Percentiles rank a stretch among this genome's conserved stretches.
Conservation (phyloP, 2,797 vertebrate genomes). For the Urophycis tenuis region DNA sequence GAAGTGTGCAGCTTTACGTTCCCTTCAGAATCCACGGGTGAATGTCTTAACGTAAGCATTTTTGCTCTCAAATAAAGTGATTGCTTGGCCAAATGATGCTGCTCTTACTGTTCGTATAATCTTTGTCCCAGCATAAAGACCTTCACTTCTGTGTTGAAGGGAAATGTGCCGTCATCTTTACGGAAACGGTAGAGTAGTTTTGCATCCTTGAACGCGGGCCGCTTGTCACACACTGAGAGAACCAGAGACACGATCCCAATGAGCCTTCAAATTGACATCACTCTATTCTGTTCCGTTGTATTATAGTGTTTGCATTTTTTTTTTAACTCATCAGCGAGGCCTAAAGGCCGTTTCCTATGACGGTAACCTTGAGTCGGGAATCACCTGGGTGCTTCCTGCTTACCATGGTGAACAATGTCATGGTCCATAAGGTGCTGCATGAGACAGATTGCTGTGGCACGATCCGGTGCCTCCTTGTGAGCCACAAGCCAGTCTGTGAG, state of each 20-base stretch:
- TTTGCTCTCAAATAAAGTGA: constrained; percentile 2
- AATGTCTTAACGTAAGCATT: constrained; percentile 9
- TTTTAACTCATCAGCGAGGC: neutral
- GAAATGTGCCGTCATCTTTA: constrained; percentile 84
- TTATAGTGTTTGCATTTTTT: neutral
- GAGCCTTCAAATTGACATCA: neutral
- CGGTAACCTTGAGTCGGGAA: neutral
- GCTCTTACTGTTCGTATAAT: constrained; percentile 80
- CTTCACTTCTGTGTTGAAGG: constrained; percentile 78
- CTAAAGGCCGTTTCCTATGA: neutral
- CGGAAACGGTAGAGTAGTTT: constrained; percentile 85
- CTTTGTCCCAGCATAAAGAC: constrained; percentile 78
- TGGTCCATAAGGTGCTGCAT: constrained; percentile 86
- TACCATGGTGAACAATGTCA: constrained; percentile 84
- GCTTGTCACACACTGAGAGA: constrained; percentile 79
- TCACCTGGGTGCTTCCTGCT: constrained; percentile 14
- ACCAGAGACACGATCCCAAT: constrained; percentile 8
- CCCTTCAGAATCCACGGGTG: neutral
- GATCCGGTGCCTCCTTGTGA: constrained; percentile 78
- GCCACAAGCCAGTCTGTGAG: constrained; percentile 78
- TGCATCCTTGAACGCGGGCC: constrained; percentile 77
- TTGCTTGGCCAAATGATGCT: constrained; percentile 5
- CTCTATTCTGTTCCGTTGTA: neutral
- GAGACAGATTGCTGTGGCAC: constrained; percentile 71
- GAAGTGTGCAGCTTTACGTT: constrained; percentile 1